Conservation (phyloP, 2,888 invertebrate genomes). For the Leptinotarsa haldemani region DNA sequence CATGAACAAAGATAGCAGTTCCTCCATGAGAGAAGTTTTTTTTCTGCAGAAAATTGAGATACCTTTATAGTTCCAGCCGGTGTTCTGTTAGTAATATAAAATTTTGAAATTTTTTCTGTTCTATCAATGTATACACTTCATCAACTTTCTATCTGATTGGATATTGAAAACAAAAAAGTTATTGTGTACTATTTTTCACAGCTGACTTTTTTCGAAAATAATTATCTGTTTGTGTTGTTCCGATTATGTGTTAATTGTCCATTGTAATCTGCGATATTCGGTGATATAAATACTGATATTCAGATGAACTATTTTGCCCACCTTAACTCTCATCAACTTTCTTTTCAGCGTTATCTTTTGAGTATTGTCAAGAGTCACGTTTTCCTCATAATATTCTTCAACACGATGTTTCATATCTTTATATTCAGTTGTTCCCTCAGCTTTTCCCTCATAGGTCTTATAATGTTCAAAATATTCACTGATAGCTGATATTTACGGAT, state of each 20-base stretch:
- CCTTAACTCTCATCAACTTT: not conserved
- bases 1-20: conserved; percentile 9
- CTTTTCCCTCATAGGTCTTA: conserved; percentile 1
- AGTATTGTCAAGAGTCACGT: conserved; percentile 13
- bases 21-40: conserved; percentile 14
- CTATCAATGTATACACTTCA: conserved; percentile 18
- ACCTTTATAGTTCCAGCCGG: conserved; percentile 22
- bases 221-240: conserved; percentile 21
- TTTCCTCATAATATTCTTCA: not conserved
- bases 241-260: conserved; percentile 3
- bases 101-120: conserved; percentile 20
- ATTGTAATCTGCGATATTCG: conserved; percentile 14
- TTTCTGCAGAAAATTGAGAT: conserved; percentile 20
- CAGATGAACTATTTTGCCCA: conserved; percentile 9
- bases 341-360: conserved; percentile 14
- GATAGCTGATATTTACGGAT: too few species aligned
- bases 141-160: conserved; percentile 24
- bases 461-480: too few species aligned
- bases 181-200: conserved; percentile 6
- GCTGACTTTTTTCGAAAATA: conserved; percentile 12
- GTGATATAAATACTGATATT: conserved; percentile 10
- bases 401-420: conserved; percentile 4
- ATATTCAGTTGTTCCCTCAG: conserved; percentile 18
- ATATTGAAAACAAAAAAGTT: conserved; percentile 20
- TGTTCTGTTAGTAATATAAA: conserved; percentile 26